Percentiles rank a stretch among this genome's conserved stretches.
phyloP scores from a whole-genome alignment of 2,797 vertebrate species.

The Propithecus deckenii region DNA sequence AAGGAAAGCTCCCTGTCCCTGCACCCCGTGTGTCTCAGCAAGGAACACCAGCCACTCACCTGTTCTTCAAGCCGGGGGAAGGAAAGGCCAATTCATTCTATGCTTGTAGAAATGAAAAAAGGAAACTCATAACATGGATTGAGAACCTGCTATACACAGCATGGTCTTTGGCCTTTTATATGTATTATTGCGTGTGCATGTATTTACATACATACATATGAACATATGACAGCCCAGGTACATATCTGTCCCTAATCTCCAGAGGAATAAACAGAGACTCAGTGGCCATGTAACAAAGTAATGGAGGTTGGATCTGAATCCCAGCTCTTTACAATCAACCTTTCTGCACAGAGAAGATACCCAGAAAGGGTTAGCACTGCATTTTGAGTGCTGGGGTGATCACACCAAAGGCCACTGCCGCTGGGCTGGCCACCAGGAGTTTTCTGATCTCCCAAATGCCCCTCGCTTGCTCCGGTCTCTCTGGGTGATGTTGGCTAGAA shows the following conservation, averaged over 20 bases:
- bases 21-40: neutral
- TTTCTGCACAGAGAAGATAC: neutral
- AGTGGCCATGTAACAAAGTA: neutral
- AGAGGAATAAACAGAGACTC: neutral
- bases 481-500: neutral
- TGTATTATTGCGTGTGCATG: neutral
- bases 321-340: neutral
- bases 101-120: neutral
- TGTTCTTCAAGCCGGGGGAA: neutral
- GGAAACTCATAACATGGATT: neutral
- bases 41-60: neutral
- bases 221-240: neutral
- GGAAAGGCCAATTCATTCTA: neutral
- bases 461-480: neutral
- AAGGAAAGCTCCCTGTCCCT: neutral
- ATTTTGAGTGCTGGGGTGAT: neutral
- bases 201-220: neutral
- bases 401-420: neutral
- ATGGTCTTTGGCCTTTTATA: neutral
- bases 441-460: neutral
- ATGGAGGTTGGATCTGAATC: neutral
- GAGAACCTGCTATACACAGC: neutral
- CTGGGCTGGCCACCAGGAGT: neutral
- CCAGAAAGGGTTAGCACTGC: neutral
- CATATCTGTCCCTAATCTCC: too few species aligned